Percentiles rank a stretch among this genome's conserved stretches.
These are phyloP conservation scores for Menidia beryllina DNA, from an alignment of 2,113 vertebrate genomes.

Conservation along the genomic window DNA sequence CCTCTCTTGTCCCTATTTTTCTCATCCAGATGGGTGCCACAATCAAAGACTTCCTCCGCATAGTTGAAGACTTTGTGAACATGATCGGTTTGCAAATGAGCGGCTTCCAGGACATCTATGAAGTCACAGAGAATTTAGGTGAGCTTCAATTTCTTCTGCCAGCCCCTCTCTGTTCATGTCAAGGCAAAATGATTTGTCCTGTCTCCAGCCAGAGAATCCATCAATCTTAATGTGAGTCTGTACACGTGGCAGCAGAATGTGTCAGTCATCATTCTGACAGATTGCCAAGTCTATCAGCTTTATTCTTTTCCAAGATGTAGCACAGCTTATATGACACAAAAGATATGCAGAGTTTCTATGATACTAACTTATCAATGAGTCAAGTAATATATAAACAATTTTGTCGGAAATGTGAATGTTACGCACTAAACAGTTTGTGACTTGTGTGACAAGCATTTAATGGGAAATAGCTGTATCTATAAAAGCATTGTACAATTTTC, in stretches of 20 bases:
- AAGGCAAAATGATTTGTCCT: conserved; percentile 49
- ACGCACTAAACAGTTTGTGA: conserved; percentile 23
- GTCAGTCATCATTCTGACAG: conserved; percentile 53
- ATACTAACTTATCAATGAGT: conserved; percentile 22
- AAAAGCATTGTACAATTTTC: conserved; percentile 29
- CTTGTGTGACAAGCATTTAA: conserved; percentile 27
- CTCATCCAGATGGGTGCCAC: conserved; percentile 89
- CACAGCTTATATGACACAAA: conserved; percentile 17
- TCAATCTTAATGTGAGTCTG: conserved; percentile 54
- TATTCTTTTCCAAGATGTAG: conserved; percentile 13
- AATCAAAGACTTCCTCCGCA: conserved; percentile 89
- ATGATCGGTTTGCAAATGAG: conserved; percentile 96
- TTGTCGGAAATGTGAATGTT: conserved; percentile 27
- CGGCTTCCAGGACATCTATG: conserved; percentile 95
- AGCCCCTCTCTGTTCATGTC: conserved; percentile 25
- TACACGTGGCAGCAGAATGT: conserved; percentile 29
- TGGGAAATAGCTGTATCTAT: conserved; percentile 8
- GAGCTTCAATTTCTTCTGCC: conserved; percentile 69
- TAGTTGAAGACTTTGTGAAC: conserved; percentile 94
- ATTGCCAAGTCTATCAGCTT: conserved; percentile 18
- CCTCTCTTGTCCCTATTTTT: conserved; percentile 7
- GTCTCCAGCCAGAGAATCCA: conserved; percentile 29
- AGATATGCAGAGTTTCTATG: conserved; percentile 11
- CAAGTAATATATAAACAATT: conserved; percentile 24
- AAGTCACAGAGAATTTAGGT: conserved; percentile 98